These are phyloP conservation scores for Pristionchus arcanus DNA, from an alignment of 2,888 invertebrate genomes.

Conservation along the genomic window DNA sequence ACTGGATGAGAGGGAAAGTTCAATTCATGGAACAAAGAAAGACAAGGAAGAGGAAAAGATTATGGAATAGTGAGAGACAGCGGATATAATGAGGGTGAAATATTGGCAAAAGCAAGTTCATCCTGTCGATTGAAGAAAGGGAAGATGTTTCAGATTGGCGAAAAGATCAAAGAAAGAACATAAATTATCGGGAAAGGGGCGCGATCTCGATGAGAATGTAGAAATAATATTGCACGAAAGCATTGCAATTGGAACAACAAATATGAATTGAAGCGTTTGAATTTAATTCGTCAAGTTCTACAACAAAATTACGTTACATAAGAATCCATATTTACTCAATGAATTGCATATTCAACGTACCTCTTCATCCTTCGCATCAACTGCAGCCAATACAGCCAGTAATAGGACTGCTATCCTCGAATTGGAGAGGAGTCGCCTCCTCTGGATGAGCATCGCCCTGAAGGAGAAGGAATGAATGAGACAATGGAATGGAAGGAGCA, in stretches of 20 bases:
- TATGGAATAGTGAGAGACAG: not conserved
- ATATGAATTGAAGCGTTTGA: no score
- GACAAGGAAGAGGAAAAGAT: not conserved
- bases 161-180: not conserved
- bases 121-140: not conserved
- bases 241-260: not conserved
- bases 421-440: slow-evolving; percentile 16
- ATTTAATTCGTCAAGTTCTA: no score
- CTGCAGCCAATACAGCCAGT: not conserved
- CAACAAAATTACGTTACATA: no score
- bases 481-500: not conserved
- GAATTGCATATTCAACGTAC: no score
- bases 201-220: not conserved
- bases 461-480: not conserved
- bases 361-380: not conserved
- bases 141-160: not conserved
- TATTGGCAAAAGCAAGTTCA: slow-evolving; percentile 42
- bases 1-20: slow-evolving; percentile 33
- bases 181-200: not conserved
- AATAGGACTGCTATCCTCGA: slow-evolving; percentile 9
- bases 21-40: slow-evolving; percentile 12
- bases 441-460: not conserved
- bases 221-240: not conserved
- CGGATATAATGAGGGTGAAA: not conserved
- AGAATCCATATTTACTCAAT: no score